Evolutionary conservation across 1,140 invertebrate genomes (phyloP).

Genomic region (Nylanderia fulva): DNA sequence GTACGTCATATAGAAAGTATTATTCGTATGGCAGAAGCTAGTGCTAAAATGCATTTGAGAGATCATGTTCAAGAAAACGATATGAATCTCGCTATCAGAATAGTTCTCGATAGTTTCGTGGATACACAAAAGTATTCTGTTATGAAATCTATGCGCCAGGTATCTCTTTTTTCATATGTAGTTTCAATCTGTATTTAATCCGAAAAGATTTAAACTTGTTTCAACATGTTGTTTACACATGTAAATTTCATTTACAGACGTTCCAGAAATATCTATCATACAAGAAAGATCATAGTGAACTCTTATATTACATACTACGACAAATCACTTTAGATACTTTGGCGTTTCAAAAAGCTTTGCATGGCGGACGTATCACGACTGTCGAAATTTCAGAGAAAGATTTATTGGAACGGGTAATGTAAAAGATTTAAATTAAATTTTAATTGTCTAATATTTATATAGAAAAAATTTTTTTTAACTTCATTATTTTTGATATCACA

Average conservation of each 20-base stretch:
- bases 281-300: slow-evolving; percentile 98
- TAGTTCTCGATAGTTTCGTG: slow-evolving; percentile 99
- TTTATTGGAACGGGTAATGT: slow-evolving; percentile 92
- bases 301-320: slow-evolving; percentile 97
- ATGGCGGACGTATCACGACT: slow-evolving; percentile 90
- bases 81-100: slow-evolving; percentile 98
- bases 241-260: slow-evolving; percentile 88
- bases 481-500: background rate
- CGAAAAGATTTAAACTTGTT: background rate
- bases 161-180: slow-evolving; percentile 81
- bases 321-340: slow-evolving; percentile 97
- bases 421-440: slow-evolving; percentile 19
- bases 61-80: slow-evolving; percentile 98
- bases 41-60: slow-evolving; percentile 97
- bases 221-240: background rate
- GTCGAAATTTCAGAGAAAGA: slow-evolving; percentile 97
- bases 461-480: no score
- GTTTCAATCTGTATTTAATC: background rate
- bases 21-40: slow-evolving; percentile 98
- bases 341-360: slow-evolving; percentile 94
- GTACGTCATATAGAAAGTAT: slow-evolving; percentile 99
- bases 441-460: no score
- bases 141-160: slow-evolving; percentile 97
- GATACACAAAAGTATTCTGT: slow-evolving; percentile 99
- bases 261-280: slow-evolving; percentile 97